phyloP scores from a whole-genome alignment of 2,113 vertebrate species.

The Macrotus californicus region DNA sequence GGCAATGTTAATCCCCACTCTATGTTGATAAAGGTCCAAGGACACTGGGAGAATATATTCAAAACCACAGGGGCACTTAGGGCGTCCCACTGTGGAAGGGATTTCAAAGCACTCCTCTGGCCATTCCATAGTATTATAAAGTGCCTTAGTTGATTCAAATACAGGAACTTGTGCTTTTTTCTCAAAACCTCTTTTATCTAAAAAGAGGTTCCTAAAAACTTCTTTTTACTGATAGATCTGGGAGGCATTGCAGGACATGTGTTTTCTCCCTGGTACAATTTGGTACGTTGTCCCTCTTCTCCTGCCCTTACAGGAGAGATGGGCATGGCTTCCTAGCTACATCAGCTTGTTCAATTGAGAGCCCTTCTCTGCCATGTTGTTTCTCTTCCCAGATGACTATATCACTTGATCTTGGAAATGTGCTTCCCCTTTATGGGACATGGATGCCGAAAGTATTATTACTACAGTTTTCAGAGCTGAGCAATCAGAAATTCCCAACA shows the following conservation, averaged over 20 bases:
- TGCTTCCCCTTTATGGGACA: background rate
- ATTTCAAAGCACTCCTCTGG: background rate
- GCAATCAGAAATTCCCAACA: background rate
- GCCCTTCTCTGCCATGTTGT: background rate
- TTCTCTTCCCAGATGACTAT: background rate
- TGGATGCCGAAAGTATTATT: background rate
- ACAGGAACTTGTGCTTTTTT: background rate
- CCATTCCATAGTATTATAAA: background rate
- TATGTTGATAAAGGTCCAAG: background rate
- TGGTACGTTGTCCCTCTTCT: background rate
- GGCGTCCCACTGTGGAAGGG: background rate
- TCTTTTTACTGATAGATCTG: background rate
- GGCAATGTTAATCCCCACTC: background rate
- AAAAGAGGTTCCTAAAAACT: too few relatives aligned
- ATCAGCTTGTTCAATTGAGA: background rate
- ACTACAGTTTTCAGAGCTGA: background rate
- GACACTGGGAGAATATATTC: background rate
- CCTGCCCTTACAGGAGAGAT: background rate
- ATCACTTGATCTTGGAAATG: background rate
- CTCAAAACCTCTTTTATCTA: background rate
- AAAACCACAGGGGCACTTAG: background rate
- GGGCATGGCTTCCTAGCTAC: background rate
- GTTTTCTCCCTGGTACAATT: background rate
- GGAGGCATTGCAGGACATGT: rapidly evolving
- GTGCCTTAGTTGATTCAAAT: background rate